Percentiles rank a stretch among this genome's conserved stretches.
These are phyloP conservation scores for Zaprionus taronus DNA, from an alignment of 1,140 invertebrate genomes.

Conservation along the genomic window DNA sequence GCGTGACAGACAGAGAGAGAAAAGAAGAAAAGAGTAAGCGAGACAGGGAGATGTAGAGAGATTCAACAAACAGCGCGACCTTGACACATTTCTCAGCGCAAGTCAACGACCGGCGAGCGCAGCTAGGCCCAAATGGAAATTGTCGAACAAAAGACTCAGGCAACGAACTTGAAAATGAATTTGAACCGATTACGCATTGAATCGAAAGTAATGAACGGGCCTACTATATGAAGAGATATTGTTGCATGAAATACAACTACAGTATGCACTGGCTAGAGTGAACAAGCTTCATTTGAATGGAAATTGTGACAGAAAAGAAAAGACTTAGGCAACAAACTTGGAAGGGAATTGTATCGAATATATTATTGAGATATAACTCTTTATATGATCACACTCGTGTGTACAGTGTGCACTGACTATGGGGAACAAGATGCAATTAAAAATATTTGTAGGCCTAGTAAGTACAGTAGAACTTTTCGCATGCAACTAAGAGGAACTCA, in stretches of 20 bases:
- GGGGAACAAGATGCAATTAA: too few relatives aligned
- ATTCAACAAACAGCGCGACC: constrained; percentile 39
- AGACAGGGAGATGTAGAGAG: background rate
- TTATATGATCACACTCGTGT: too few relatives aligned
- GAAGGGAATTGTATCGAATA: background rate
- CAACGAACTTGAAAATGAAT: constrained; percentile 45
- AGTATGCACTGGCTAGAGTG: background rate
- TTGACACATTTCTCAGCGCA: constrained; percentile 61
- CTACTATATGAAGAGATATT: background rate
- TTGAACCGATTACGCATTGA: background rate
- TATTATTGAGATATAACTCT: background rate
- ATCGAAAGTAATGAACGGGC: background rate
- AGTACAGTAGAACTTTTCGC: background rate
- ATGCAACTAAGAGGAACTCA: background rate
- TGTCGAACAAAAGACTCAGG: constrained; percentile 45
- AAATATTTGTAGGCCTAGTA: too few relatives aligned
- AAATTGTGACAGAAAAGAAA: background rate
- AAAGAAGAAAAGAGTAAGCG: background rate
- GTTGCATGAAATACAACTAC: background rate
- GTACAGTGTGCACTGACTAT: background rate
- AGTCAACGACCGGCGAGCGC: constrained; percentile 46
- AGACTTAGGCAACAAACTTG: background rate
- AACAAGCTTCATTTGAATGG: background rate
- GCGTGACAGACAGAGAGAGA: constrained; percentile 7
- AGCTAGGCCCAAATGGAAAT: constrained; percentile 32